Conservation (phyloP, 1,140 invertebrate genomes). For the Drosophila paulistorum region DNA sequence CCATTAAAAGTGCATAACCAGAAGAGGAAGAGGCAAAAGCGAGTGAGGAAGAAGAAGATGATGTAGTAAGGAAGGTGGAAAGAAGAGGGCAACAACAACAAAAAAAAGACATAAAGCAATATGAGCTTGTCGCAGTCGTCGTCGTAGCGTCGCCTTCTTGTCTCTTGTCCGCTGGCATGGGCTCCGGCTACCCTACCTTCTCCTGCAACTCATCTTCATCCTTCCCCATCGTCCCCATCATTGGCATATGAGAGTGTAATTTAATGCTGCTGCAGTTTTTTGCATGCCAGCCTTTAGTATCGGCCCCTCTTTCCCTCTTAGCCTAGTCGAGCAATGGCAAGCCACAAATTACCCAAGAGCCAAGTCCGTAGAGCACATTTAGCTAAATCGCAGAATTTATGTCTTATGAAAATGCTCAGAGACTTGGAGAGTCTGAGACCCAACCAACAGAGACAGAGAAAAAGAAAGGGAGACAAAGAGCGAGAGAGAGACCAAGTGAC, state of each 20-base stretch:
- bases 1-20: slow-evolving; percentile 69
- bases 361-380: slow-evolving; percentile 72
- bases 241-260: slow-evolving; percentile 59
- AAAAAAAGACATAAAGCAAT: slow-evolving; percentile 47
- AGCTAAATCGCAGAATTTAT: slow-evolving; percentile 78
- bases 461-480: slow-evolving; percentile 15
- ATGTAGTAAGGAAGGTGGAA: background rate
- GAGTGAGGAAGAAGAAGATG: background rate
- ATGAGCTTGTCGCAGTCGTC: slow-evolving; percentile 65
- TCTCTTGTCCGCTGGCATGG: slow-evolving; percentile 9
- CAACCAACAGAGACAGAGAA: slow-evolving; percentile 23
- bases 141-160: slow-evolving; percentile 46
- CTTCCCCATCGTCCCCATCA: background rate
- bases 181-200: background rate
- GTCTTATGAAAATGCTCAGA: slow-evolving; percentile 73
- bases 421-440: slow-evolving; percentile 21
- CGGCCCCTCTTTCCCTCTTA: background rate
- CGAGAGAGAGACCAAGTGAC: slow-evolving; percentile 45
- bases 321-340: slow-evolving; percentile 17
- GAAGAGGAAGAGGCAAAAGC: background rate
- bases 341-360: slow-evolving; percentile 72
- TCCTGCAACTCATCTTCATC: background rate
- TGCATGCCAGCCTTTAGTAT: slow-evolving; percentile 16
- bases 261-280: slow-evolving; percentile 69
- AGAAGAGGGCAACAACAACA: background rate